A percentile compares a stretch with the other conserved stretches of the same genome.
phyloP scores from a whole-genome alignment of 2,797 vertebrate species.

The Mallotus villosus region DNA sequence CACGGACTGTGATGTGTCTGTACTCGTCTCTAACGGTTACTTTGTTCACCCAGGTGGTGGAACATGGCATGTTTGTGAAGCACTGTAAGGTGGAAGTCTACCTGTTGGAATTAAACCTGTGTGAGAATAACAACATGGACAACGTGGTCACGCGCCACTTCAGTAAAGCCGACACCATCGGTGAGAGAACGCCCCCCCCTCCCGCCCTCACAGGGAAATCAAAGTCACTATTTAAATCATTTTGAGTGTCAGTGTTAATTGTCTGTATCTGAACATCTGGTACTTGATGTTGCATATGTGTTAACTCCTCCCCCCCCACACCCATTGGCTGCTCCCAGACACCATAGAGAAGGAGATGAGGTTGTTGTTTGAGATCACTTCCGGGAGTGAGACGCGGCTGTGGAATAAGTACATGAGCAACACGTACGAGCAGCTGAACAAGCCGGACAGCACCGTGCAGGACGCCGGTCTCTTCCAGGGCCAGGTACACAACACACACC shows the following conservation, averaged over 20 bases:
- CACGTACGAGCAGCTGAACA: slow-evolving; percentile 91
- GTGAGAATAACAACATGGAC: slow-evolving; percentile 88
- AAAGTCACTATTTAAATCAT: too few relatives aligned
- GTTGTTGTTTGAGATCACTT: slow-evolving; percentile 87
- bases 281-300: too few relatives aligned
- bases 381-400: slow-evolving; percentile 89
- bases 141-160: slow-evolving; percentile 90
- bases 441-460: slow-evolving; percentile 93
- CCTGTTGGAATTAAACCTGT: slow-evolving; percentile 93
- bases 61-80: slow-evolving; percentile 97
- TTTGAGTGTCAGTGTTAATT: too few relatives aligned
- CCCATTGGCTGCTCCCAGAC: slow-evolving; percentile 66
- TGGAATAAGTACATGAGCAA: slow-evolving; percentile 98
- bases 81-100: slow-evolving; percentile 99
- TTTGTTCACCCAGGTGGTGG: slow-evolving; percentile 83
- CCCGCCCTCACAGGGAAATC: neutral
- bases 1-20: neutral
- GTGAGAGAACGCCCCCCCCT: slow-evolving; percentile 66
- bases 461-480: slow-evolving; percentile 95
- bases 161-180: slow-evolving; percentile 95
- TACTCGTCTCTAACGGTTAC: neutral
- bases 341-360: slow-evolving; percentile 95
- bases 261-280: too few relatives aligned
- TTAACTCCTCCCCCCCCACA: too few relatives aligned
- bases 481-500: slow-evolving; percentile 76